phyloP scores from a whole-genome alignment of 2,113 vertebrate genomes.

The Tyto alba region DNA sequence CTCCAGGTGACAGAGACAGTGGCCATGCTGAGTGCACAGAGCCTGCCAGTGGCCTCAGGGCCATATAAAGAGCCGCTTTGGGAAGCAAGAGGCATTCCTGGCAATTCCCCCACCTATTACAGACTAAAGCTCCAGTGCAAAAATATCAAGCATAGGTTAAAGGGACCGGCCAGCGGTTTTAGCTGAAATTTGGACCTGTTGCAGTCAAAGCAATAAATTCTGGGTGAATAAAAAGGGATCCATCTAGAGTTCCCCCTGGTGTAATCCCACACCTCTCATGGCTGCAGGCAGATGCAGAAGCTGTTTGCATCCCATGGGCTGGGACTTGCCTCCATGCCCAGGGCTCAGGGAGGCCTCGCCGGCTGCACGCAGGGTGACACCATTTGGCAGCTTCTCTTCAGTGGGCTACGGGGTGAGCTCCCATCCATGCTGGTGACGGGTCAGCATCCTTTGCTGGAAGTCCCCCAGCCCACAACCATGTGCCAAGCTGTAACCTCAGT shows the following conservation, averaged over 20 bases:
- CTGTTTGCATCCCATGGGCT: fast-evolving
- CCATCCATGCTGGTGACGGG: not conserved
- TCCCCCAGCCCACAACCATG: fast-evolving
- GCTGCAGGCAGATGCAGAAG: not conserved
- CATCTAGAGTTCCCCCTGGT: too few relatives aligned
- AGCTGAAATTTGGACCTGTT: not conserved
- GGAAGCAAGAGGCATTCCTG: not conserved
- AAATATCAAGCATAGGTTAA: not conserved
- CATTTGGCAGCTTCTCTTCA: not conserved
- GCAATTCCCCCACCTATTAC: not conserved
- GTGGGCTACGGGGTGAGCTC: not conserved
- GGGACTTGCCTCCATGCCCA: fast-evolving
- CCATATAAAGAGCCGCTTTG: not conserved
- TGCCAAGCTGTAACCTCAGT: not conserved
- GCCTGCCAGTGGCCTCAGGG: not conserved
- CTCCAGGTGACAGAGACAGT: not conserved
- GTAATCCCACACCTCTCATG: not conserved
- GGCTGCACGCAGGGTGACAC: fast-evolving
- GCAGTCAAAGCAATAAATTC: not conserved
- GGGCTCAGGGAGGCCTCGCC: not conserved
- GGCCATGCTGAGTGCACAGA: not conserved
- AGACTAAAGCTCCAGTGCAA: not conserved
- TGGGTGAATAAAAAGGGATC: not conserved
- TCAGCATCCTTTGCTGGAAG: not conserved
- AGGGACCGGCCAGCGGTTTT: fast-evolving